These are phyloP conservation scores for Dromiciops gliroides DNA, from an alignment of 2,113 vertebrate species.

Conservation along the genomic window DNA sequence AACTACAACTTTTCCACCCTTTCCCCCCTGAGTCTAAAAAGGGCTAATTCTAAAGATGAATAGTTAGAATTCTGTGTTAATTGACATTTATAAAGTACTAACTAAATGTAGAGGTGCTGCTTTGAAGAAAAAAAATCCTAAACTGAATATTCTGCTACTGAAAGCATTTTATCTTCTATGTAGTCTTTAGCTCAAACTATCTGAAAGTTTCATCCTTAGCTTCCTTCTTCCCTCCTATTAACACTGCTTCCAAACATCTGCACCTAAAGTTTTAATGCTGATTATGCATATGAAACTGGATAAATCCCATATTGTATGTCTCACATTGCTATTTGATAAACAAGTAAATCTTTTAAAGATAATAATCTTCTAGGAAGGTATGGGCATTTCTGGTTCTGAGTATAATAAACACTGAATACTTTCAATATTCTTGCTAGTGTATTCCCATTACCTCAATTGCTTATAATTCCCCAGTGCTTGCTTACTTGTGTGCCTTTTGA, in stretches of 20 bases:
- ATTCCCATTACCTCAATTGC: neutral
- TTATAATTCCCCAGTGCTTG: neutral
- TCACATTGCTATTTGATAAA: neutral
- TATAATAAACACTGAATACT: neutral
- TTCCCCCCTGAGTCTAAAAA: neutral
- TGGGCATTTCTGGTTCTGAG: neutral
- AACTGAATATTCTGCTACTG: neutral
- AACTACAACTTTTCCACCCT: neutral
- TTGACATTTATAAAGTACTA: neutral
- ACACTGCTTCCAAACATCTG: neutral
- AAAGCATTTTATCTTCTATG: neutral
- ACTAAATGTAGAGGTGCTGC: neutral
- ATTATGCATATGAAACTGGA: neutral
- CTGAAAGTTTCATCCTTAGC: neutral
- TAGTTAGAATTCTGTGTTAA: neutral
- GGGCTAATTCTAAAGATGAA: neutral
- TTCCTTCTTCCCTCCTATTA: neutral
- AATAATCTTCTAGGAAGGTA: neutral
- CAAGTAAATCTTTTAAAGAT: neutral
- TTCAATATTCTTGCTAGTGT: neutral
- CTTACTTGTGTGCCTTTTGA: neutral
- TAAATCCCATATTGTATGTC: neutral
- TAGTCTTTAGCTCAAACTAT: neutral
- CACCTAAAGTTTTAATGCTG: neutral
- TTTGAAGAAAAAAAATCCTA: neutral